Evolutionary conservation across 2,797 vertebrate genomes (phyloP), one percentile per base, ranked within the genome.

Genomic region (Limnodromus scolopaceus): DNA sequence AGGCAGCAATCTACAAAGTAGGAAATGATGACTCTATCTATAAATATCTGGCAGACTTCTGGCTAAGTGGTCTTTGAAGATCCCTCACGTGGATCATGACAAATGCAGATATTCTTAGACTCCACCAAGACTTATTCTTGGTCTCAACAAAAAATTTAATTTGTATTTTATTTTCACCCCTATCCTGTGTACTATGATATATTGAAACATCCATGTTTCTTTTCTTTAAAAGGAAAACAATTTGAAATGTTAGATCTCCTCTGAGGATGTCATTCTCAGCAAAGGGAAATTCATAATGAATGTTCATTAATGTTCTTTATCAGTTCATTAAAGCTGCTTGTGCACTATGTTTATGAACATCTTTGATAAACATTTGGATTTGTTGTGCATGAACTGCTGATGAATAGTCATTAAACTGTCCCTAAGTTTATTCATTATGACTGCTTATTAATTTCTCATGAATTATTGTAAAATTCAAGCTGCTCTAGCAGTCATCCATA

Each of bases 281-380:
- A 94, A 95, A 94, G 74, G 54, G 74, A 96, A 97, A 94, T 84
- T 94, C 66, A 81, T 94, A 96, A 97, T 97, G 85, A 93, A 93
- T 95, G 94, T 94, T 97, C 95, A 96, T 96, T 94, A 95, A 96
- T 89, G 89, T 93, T 95, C 90, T 96, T 95, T 96, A 96, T 95
- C 91, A 97, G 87, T 96, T 97, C 96, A 97, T 97, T 97, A 97
- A 95, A 95, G 82, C 91, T 94, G 81, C 77, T 97, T 92, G 74
- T 94, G 92, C 91, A 77, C 86, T 90, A 80, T 92, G 71, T 97
- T 97, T 94, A 97, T 96, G 92, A 96, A 96, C 93, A 96, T 97
- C 92, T 97, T 95, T 96, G 95, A 97, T 96, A 97, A 97, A 97
- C 96, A 96, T 95, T 97, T 96, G 96, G 93, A 97, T 97, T 96